Conservation (phyloP, 2,888 invertebrate genomes). For the Pterostichus madidus region DNA sequence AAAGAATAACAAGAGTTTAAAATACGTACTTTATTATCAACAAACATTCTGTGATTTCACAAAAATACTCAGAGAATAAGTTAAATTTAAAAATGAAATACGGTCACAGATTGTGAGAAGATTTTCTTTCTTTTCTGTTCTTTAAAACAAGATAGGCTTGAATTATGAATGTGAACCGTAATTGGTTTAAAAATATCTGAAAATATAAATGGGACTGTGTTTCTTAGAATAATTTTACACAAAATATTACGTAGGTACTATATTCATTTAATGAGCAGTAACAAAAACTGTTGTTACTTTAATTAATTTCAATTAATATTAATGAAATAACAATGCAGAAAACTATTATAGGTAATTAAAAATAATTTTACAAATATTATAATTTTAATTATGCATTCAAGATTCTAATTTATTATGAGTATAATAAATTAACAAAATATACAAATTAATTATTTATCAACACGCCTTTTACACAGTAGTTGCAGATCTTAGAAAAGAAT, state of each 20-base stretch:
- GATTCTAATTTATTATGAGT: no score
- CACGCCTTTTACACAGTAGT: no score
- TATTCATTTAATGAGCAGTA: no score
- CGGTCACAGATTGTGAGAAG: neutral
- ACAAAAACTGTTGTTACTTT: no score
- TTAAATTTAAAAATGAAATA: constrained; percentile 46
- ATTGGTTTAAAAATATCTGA: constrained; percentile 41
- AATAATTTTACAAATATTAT: no score
- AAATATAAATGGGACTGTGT: neutral
- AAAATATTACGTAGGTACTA: neutral
- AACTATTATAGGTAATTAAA: no score
- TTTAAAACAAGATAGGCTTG: constrained; percentile 30
- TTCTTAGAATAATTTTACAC: constrained; percentile 20
- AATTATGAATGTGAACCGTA: constrained; percentile 37
- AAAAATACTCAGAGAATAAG: constrained; percentile 1
- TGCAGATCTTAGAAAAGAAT: no score
- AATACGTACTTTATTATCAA: constrained; percentile 15
- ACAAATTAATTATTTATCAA: no score
- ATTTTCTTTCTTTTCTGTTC: constrained; percentile 22
- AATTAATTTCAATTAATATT: no score
- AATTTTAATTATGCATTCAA: no score
- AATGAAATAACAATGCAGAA: no score
- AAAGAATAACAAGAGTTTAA: constrained; percentile 1
- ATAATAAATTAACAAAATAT: no score
- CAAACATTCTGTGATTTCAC: neutral